Base-by-base conservation (phyloP, 1,140 invertebrate species). In the Drosophila mojavensis region DNA sequence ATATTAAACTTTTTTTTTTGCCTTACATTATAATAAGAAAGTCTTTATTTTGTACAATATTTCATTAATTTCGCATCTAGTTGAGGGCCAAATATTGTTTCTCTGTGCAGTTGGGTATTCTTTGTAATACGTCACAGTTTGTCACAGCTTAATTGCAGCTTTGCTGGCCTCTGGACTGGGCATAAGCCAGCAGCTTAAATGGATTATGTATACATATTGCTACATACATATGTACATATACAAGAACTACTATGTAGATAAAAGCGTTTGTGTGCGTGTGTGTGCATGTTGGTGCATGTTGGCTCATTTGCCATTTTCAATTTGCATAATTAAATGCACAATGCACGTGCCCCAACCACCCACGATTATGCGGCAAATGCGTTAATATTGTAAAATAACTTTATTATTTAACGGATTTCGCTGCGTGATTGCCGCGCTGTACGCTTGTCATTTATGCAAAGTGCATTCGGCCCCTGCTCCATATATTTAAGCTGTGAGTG, bases 271-370 rank as follows among this genome's bases (percentile, higher is more conserved):
- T 53, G 30, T 59, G 33, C 33, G 50, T 47, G 28, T 55, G 51
- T 43, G 30, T 64, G 36, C 63, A 55, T 60, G 54, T 24, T 68
- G 63, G 30, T 64, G 36, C 63, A 55, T 60, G 54, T 24, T 68
- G 63, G 43, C 30, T 75, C 71, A 82, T 72, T 75, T 70, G 75
- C 48, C 67, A 54, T 74, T 77, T 84, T 84, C 80, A 74, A 79
- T 84, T 82, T 84, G 79, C 81, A 84, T 82, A 84, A 84, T 82
- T 82, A 77, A 82, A 82, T 77, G 76, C 59, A 79, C 48, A 64
- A 65, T 55, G 45, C 43, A 54, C 11, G 39, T 10, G 43, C 45
- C 67, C 47, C 45, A 48, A 41, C 58, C 45, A 17, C 43, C 51
- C 28, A 54, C 36, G 65, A 77, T 79, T 79, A 69, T 67, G 74